Percentiles rank a stretch among this genome's conserved stretches.
Evolutionary conservation across 1,140 invertebrate species (phyloP).

Genomic region (Caenorhabditis remanei): DNA sequence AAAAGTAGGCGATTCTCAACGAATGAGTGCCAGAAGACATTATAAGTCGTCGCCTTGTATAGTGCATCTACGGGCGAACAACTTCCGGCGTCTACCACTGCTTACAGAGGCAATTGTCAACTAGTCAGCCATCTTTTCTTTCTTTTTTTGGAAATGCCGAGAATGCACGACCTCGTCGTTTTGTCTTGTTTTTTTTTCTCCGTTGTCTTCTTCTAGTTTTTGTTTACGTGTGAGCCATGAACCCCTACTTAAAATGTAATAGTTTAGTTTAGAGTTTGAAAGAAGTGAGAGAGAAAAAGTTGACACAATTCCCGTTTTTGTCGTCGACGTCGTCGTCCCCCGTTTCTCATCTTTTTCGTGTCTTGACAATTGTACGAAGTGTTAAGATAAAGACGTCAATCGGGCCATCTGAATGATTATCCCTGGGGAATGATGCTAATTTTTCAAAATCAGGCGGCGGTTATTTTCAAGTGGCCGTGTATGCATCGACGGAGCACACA

Average conservation of each 20-base stretch:
- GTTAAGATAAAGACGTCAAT: conserved; percentile 55
- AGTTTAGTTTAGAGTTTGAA: conserved; percentile 29
- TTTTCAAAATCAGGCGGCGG: conserved; percentile 54
- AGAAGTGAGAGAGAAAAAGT: not conserved
- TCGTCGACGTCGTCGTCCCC: too few species aligned
- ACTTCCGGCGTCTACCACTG: conserved; percentile 44
- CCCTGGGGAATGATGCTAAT: conserved; percentile 52
- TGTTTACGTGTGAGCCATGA: conserved; percentile 37
- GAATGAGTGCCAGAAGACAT: conserved; percentile 42
- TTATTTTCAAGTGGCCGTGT: conserved; percentile 55
- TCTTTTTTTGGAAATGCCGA: conserved; percentile 44
- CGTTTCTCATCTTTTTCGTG: not conserved
- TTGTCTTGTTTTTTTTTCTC: not conserved
- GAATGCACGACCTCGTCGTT: conserved; percentile 36
- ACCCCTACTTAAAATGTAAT: conserved; percentile 39
- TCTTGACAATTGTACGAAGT: conserved; percentile 51
- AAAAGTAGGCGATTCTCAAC: not conserved
- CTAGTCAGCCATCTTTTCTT: not conserved
- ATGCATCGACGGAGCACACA: not conserved
- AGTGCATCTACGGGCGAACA: conserved; percentile 29
- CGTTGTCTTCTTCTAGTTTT: conserved; percentile 11
- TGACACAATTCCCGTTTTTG: conserved; percentile 16
- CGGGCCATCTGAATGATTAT: conserved; percentile 49
- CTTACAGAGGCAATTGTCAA: conserved; percentile 55
- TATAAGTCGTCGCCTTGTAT: conserved; percentile 49